These are phyloP conservation scores for Drosophila varians DNA, from an alignment of 1,140 invertebrate genomes.

Conservation along the genomic window DNA sequence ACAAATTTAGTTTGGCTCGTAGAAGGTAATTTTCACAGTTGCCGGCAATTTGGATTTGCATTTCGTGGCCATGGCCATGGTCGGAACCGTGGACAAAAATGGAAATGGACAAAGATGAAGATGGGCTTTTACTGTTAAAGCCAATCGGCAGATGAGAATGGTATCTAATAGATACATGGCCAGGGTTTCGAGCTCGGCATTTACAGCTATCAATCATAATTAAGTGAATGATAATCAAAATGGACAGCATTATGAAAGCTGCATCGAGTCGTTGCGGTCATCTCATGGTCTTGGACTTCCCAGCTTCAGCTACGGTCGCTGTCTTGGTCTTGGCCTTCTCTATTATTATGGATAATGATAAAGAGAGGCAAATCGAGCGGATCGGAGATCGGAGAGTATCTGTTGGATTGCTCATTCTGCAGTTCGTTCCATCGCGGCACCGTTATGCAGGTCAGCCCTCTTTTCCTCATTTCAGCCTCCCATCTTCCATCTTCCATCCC, in stretches of 20 bases:
- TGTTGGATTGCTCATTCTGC: slow-evolving; percentile 41
- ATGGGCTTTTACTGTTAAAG: slow-evolving; percentile 63
- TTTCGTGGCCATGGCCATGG: slow-evolving; percentile 20
- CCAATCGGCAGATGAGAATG: slow-evolving; percentile 63
- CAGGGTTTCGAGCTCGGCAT: slow-evolving; percentile 47
- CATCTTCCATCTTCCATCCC: background rate
- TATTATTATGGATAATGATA: slow-evolving; percentile 77
- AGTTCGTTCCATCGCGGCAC: slow-evolving; percentile 55
- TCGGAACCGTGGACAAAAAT: slow-evolving; percentile 17
- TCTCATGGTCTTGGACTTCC: slow-evolving; percentile 16
- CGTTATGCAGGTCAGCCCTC: slow-evolving; percentile 75
- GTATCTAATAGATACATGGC: slow-evolving; percentile 65
- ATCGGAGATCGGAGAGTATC: slow-evolving; percentile 40
- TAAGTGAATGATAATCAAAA: slow-evolving; percentile 82
- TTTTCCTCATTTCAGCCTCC: slow-evolving; percentile 16
- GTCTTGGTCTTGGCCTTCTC: slow-evolving; percentile 26
- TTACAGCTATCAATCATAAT: slow-evolving; percentile 82
- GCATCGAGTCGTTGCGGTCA: slow-evolving; percentile 31
- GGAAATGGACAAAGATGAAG: slow-evolving; percentile 4
- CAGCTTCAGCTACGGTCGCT: slow-evolving; percentile 13
- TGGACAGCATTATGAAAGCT: slow-evolving; percentile 73
- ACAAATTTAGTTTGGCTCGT: slow-evolving; percentile 54
- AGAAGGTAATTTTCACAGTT: slow-evolving; percentile 31
- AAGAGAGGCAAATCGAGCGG: slow-evolving; percentile 67
- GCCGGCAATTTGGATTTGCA: slow-evolving; percentile 31